These are phyloP conservation scores for Euwallacea fornicatus DNA, from an alignment of 1,140 invertebrate genomes.

Conservation along the genomic window DNA sequence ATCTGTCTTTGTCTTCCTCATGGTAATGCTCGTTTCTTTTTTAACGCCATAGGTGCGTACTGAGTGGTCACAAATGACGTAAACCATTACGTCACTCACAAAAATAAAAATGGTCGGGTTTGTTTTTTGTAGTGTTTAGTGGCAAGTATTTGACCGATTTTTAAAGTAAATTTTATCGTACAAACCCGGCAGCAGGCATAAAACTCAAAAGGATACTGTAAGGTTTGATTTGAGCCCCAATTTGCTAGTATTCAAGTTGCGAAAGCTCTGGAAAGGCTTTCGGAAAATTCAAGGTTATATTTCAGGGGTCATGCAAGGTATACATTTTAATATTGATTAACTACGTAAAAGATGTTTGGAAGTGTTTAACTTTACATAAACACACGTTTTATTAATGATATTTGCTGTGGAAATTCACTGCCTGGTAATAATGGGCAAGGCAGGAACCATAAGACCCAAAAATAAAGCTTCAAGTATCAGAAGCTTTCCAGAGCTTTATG, in stretches of 20 bases:
- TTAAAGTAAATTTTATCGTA: not conserved
- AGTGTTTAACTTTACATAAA: slow-evolving; percentile 11
- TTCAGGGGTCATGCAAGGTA: slow-evolving; percentile 37
- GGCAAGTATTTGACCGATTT: slow-evolving; percentile 8
- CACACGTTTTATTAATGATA: too few relatives aligned
- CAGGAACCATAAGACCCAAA: not conserved
- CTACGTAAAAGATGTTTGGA: slow-evolving; percentile 30
- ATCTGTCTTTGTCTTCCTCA: slow-evolving; percentile 1
- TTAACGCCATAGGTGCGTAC: not conserved
- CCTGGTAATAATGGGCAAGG: not conserved
- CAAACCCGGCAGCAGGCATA: not conserved
- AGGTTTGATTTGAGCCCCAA: not conserved
- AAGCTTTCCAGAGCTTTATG: not conserved
- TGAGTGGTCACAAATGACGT: slow-evolving; percentile 30
- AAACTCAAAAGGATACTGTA: slow-evolving; percentile 5
- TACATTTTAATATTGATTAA: slow-evolving; percentile 31
- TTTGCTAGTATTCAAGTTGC: not conserved
- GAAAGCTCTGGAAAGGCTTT: slow-evolving; percentile 3
- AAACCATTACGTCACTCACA: slow-evolving; percentile 40
- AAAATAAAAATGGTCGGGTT: slow-evolving; percentile 39
- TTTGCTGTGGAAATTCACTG: too few relatives aligned
- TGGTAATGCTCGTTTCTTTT: not conserved
- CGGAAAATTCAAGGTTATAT: slow-evolving; percentile 34
- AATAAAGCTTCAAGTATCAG: not conserved
- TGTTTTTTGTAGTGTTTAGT: slow-evolving; percentile 24